Evolutionary conservation across 35 echinoderm and acorn worm genomes (phyloP).

Genomic region (Acanthaster planci): DNA sequence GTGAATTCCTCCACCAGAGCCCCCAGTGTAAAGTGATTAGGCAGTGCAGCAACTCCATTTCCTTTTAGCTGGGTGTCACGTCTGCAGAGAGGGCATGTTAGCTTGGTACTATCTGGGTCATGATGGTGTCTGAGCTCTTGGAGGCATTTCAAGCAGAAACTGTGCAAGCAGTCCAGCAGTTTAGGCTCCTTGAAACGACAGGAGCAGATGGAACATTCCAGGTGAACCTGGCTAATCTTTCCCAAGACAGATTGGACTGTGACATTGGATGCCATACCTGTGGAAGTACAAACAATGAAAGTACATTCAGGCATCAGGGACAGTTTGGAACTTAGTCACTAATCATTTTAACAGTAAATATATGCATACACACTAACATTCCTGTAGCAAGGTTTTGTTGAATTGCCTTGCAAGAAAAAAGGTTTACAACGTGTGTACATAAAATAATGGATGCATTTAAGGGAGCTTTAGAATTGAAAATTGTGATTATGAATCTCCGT

Average conservation of each 20-base stretch:
- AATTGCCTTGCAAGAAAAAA: no score
- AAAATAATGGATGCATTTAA: no score
- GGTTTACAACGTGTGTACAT: no score
- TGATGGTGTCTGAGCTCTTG: neutral
- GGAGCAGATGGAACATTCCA: constrained; percentile 6
- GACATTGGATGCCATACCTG: neutral
- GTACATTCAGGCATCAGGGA: no score
- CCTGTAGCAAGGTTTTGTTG: no score
- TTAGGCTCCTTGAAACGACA: neutral
- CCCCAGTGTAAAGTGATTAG: neutral
- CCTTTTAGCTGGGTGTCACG: neutral
- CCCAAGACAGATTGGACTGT: neutral
- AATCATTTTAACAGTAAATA: no score
- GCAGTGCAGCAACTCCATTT: neutral
- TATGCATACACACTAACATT: no score
- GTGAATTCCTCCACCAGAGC: constrained; percentile 2
- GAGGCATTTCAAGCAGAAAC: constrained; percentile 10
- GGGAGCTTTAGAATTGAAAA: no score
- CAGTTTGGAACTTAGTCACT: no score
- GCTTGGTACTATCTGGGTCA: neutral
- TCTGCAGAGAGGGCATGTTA: constrained; percentile 5
- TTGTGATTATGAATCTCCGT: no score
- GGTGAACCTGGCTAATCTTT: neutral
- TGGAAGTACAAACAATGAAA: no score
- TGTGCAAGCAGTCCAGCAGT: constrained; percentile 1